Conservation (phyloP, 2,797 vertebrate species). For the Melanotaenia parkinsoni region DNA sequence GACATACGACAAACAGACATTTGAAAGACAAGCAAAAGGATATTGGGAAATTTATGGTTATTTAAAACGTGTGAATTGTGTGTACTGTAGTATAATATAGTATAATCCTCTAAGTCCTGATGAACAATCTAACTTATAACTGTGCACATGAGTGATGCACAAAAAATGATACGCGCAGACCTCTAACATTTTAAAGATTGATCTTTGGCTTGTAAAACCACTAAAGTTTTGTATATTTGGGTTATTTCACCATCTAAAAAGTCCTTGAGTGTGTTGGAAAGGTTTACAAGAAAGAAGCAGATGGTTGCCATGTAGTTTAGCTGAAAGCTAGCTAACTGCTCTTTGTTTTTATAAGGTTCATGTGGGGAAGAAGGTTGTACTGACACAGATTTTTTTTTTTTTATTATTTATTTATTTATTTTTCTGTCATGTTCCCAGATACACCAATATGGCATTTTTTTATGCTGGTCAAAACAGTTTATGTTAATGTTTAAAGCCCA, state of each 20-base stretch:
- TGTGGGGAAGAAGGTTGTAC: too few species aligned
- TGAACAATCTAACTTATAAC: neutral
- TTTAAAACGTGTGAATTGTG: constrained; percentile 17
- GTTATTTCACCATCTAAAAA: neutral
- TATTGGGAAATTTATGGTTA: constrained; percentile 9
- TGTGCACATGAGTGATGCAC: too few species aligned
- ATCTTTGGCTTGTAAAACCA: too few species aligned
- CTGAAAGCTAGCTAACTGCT: neutral
- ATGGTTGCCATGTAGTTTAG: too few species aligned
- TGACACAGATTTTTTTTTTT: too few species aligned
- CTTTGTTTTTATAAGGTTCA: neutral
- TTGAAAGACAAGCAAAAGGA: constrained; percentile 57
- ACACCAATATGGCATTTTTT: neutral
- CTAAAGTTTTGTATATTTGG: too few species aligned
- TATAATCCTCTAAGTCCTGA: neutral
- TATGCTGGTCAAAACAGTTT: neutral
- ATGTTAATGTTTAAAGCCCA: neutral
- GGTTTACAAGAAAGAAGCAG: neutral
- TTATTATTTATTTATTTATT: too few species aligned
- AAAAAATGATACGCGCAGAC: too few species aligned
- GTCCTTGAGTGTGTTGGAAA: neutral
- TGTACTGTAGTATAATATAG: neutral
- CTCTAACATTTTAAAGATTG: too few species aligned
- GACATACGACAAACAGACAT: constrained; percentile 62
- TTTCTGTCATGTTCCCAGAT: neutral